A percentile compares a stretch with the other conserved stretches of the same genome.
Conservation (phyloP, 2,113 vertebrate genomes). For the Dunckerocampus dactyliophorus region DNA sequence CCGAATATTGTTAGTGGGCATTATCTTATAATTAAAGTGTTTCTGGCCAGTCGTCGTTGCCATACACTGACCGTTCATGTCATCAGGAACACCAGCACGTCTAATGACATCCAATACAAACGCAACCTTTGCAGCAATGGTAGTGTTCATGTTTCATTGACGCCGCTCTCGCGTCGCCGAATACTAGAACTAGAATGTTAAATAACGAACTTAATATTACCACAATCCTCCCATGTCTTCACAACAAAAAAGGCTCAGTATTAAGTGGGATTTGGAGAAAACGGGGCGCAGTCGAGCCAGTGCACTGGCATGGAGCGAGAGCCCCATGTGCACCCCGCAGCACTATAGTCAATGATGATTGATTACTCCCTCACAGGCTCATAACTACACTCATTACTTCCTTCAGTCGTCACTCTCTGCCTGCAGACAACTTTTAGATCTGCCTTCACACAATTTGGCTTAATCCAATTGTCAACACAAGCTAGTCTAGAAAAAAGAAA, state of each 20-base stretch:
- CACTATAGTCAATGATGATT: conserved; percentile 62
- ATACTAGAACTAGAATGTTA: too few species aligned
- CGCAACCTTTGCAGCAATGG: too few species aligned
- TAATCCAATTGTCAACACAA: conserved; percentile 9
- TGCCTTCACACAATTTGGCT: conserved; percentile 10
- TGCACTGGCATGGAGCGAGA: conserved; percentile 38
- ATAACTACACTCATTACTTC: conserved; percentile 61
- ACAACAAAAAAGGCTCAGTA: conserved; percentile 26
- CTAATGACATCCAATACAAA: too few species aligned
- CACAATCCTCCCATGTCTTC: conserved; percentile 21
- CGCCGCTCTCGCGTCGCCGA: too few species aligned
- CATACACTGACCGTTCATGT: too few species aligned
- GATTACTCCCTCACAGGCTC: conserved; percentile 55
- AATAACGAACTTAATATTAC: background rate
- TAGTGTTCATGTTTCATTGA: too few species aligned
- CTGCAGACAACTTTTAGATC: conserved; percentile 21
- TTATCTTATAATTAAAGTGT: too few species aligned
- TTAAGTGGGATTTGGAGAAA: conserved; percentile 52
- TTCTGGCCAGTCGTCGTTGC: too few species aligned
- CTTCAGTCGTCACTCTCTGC: conserved; percentile 18
- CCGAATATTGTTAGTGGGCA: too few species aligned
- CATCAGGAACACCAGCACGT: too few species aligned
- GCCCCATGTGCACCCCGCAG: conserved; percentile 41
- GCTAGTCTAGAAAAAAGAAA: background rate
- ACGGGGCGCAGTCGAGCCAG: conserved; percentile 40